These are phyloP conservation scores for Limnephilus rhombicus DNA, from an alignment of 2,888 invertebrate species.

Conservation along the genomic window DNA sequence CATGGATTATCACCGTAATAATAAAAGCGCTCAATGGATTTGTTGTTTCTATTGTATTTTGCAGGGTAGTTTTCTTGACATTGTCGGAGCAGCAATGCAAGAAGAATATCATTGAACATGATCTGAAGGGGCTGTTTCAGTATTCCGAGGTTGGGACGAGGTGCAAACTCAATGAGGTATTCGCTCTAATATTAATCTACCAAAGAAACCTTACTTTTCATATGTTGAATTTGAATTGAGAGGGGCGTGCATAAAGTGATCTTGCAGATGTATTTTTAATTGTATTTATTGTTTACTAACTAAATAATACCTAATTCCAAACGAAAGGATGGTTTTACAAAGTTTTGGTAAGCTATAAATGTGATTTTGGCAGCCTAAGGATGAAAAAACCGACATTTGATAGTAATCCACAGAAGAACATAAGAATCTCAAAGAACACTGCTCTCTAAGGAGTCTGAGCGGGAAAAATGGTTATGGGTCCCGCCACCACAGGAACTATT, in stretches of 20 bases:
- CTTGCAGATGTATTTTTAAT: background rate
- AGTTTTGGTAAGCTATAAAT: no score
- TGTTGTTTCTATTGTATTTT: background rate
- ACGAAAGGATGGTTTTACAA: no score
- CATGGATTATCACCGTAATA: no score
- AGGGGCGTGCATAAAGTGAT: background rate
- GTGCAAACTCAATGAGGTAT: constrained; percentile 39
- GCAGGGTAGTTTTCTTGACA: constrained; percentile 46
- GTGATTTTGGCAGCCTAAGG: no score
- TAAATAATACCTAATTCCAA: no score
- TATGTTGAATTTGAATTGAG: background rate
- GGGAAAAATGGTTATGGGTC: no score
- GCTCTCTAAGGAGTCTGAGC: no score
- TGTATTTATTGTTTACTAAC: background rate
- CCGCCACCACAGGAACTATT: no score
- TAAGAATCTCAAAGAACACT: no score
- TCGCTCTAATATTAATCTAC: background rate
- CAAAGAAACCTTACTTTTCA: background rate
- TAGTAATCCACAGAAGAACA: no score
- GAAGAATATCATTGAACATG: constrained; percentile 37
- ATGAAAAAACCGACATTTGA: no score
- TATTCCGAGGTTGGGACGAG: constrained; percentile 18
- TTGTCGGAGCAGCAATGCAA: constrained; percentile 29
- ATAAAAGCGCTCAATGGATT: background rate
- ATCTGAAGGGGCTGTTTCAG: constrained; percentile 44